A percentile compares a stretch with the other conserved stretches of the same genome.
These are phyloP conservation scores for Dromius quadrimaculatus DNA, from an alignment of 2,888 invertebrate species.

Conservation along the genomic window DNA sequence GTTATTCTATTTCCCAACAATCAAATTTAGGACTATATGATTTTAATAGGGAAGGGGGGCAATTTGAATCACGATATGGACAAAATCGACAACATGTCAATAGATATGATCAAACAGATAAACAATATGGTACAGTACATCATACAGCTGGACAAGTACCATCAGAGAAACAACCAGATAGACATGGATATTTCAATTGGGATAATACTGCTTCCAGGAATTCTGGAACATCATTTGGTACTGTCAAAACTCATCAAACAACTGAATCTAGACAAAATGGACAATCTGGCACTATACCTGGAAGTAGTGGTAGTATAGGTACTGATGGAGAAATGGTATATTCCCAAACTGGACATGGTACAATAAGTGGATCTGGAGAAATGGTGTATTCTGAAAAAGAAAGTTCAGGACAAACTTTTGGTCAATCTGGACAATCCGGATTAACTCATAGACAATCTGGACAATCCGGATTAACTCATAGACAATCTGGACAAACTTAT, in stretches of 20 bases:
- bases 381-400: conserved; percentile 62
- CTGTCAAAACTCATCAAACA: neutral
- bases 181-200: conserved; percentile 17
- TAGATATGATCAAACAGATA: neutral
- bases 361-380: conserved; percentile 58
- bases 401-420: conserved; percentile 68
- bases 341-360: neutral
- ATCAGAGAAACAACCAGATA: neutral
- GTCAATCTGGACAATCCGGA: conserved; percentile 63
- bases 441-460: too few species aligned
- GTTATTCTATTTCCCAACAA: neutral
- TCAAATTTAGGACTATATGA: conserved; percentile 8
- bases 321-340: conserved; percentile 5
- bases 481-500: neutral
- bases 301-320: conserved; percentile 8
- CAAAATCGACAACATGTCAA: neutral
- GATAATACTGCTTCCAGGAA: neutral
- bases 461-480: neutral
- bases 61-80: neutral
- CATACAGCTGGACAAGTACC: neutral
- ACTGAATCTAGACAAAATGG: neutral
- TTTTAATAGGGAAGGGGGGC: too few species aligned
- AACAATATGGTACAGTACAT: conserved; percentile 9
- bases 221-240: neutral
- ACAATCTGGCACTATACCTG: neutral